Evolutionary conservation across 2,888 invertebrate species (phyloP).

Genomic region (Achlya flavicornis): DNA sequence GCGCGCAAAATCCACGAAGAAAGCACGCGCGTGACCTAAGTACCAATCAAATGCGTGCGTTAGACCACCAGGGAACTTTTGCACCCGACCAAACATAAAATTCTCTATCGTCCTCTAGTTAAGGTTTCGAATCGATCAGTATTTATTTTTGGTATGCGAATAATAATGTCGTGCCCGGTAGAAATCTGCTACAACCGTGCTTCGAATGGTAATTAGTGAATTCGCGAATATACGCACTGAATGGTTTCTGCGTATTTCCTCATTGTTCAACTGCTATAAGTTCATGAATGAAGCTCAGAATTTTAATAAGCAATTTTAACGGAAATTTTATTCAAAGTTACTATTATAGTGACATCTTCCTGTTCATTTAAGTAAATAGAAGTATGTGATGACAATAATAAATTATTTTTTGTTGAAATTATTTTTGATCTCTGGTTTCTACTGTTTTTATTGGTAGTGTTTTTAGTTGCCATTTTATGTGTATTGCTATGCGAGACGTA

Average conservation of each 20-base stretch:
- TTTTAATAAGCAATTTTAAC: slow-evolving; percentile 59
- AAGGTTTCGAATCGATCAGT: slow-evolving; percentile 54
- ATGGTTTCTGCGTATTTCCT: slow-evolving; percentile 80
- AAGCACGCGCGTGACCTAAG: slow-evolving; percentile 78
- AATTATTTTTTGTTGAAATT: not conserved
- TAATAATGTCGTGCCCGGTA: slow-evolving; percentile 45
- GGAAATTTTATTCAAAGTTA: slow-evolving; percentile 14
- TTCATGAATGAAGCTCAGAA: slow-evolving; percentile 75
- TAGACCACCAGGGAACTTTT: slow-evolving; percentile 34
- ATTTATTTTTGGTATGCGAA: slow-evolving; percentile 41
- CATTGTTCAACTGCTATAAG: slow-evolving; percentile 66
- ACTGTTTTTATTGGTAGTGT: not conserved
- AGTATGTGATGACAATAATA: not conserved
- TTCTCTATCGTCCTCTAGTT: slow-evolving; percentile 42
- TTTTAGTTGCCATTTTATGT: not conserved
- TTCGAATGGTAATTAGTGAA: slow-evolving; percentile 65
- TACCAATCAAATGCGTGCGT: slow-evolving; percentile 63
- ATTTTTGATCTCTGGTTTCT: not conserved
- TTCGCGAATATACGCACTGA: slow-evolving; percentile 72
- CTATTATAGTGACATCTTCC: slow-evolving; percentile 1
- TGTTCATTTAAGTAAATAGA: not conserved
- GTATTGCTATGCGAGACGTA: slow-evolving; percentile 35
- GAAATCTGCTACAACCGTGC: slow-evolving; percentile 74
- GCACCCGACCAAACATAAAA: slow-evolving; percentile 27
- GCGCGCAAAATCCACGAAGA: slow-evolving; percentile 80